Base-by-base conservation (phyloP, 2,113 vertebrate genomes). In the Muntiacus muntjak region DNA sequence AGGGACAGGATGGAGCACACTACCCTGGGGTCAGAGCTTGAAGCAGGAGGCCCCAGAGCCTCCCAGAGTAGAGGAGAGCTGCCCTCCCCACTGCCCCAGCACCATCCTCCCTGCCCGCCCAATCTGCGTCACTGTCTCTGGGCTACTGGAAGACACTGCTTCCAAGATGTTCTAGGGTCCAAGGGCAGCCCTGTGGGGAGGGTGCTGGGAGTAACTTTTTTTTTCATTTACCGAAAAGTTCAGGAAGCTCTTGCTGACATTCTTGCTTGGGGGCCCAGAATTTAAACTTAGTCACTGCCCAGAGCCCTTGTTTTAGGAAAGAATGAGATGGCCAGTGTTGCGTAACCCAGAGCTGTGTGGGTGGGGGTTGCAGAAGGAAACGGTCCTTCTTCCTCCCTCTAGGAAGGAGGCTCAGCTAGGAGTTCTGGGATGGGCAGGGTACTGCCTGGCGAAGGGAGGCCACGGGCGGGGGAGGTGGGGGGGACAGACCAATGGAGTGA, bases 291-390 rank as follows among this genome's bases (percentile, higher is more conserved):
- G 96, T 97, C 97, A 95, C 88, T 91, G 96, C 60, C 92, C 84
- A 13, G 74, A 97, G 92, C 87, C 62, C 90, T 97, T 98, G 97
- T 98, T 98, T 98, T 98, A 98, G 97, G 97, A 98, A 98, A 97
- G 92, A 97, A 94, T 97, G 95, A 97, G 96, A 79, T 55, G 71
- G 95, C 58, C 33, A 3, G 54, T 92, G 94, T 98, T 98, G 84
- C 95, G 0, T 97, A 98, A 98, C 67, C n/a, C 94, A 30, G 94
- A 95, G 60, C 47, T 79, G 76, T 45, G 62, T 11, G 79, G 83
- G 83, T 76, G 45, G 64, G 96, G 55, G 93, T 13, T 88, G 88
- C 89, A 21, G 81, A 83, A 58, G 74, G 81, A 95, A 98, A 84
- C 7, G 33, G 87, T 94, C 82, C 79, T 88, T 86, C 93, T 92